Evolutionary conservation across 2,797 vertebrate species (phyloP), one percentile per base, ranked within the genome.

Genomic region (Cynopterus sphinx): DNA sequence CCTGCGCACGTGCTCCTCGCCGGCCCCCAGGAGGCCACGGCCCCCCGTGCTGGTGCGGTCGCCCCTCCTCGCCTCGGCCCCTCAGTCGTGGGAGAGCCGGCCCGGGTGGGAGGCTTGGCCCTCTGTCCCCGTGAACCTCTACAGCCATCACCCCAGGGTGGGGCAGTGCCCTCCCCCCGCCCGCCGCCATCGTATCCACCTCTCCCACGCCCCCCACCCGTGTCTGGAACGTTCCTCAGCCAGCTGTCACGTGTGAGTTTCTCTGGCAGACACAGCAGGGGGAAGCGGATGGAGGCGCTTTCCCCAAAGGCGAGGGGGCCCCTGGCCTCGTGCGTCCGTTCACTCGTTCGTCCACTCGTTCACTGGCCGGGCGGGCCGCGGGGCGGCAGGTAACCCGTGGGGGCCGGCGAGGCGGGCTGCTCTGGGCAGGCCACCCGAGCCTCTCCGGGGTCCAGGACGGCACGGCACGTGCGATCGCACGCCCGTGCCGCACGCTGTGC

Each of bases 321-420:
- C 3, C 22, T 59, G 17, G 46, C 28, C 28, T 53, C 8, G 4
- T 43, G 43, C 43, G 8, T 43, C 9, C 13, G 46, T 1, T n/a
- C 12, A 8, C 21, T 41, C 24, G 10, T 6, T 24, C 36, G 7
- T 0, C 11, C 11, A 9, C 33, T 24, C 10, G 7, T 11, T 11
- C 10, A 3, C 8, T 0, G 15, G 13, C 10, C 13, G 0, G 19
- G 16, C 36, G 39, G 70, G 33, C 28, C 43, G 59, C 19, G 49
- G n/a, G 65, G 1, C 2, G 4, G 49, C 0, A 3, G 26, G 59
- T 31, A 67, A 8, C 68, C 0, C 3, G 36, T 0, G 0, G 36
- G 75, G 43, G 13, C n/a, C 2, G 17, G 59, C 0, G 22, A 49
- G 46, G 39, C 77, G 15, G 13, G 4, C 12, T 16, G 55, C 7